A percentile compares a stretch with the other conserved stretches of the same genome.
Evolutionary conservation across 1,140 invertebrate species (phyloP).

Genomic region (Druon quercuslanigerum): DNA sequence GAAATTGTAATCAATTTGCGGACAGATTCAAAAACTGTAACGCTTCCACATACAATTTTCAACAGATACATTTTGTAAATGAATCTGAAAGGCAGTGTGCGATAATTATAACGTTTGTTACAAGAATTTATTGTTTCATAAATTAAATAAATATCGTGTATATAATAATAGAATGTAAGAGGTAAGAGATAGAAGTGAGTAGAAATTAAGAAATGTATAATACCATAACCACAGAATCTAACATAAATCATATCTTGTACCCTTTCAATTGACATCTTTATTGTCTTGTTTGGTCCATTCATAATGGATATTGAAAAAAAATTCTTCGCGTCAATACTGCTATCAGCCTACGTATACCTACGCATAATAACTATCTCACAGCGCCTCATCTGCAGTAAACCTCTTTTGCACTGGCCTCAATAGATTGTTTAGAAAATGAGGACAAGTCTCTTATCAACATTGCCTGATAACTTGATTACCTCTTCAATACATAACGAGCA

Average conservation of each 20-base stretch:
- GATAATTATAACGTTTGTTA: no score
- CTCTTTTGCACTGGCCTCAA: conserved; percentile 10
- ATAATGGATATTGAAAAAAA: neutral
- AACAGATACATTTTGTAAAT: neutral
- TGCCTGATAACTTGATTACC: conserved; percentile 28
- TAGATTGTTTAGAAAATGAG: conserved; percentile 13
- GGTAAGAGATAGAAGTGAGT: no score
- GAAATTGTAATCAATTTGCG: conserved; percentile 11
- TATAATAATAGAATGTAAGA: no score
- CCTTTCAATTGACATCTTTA: neutral
- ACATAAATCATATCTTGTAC: no score
- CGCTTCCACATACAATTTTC: neutral
- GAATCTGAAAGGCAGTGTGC: neutral
- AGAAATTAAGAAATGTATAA: no score
- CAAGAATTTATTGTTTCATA: no score
- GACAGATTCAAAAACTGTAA: neutral
- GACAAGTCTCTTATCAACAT: conserved; percentile 14
- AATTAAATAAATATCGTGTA: no score
- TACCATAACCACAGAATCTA: no score
- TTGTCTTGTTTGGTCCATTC: neutral
- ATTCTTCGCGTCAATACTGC: neutral
- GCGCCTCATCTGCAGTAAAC: neutral
- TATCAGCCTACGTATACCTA: conserved; percentile 4
- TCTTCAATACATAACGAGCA: conserved; percentile 4
- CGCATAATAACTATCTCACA: neutral